A percentile compares a stretch with the other conserved stretches of the same genome.
phyloP scores from a whole-genome alignment of 2,113 vertebrate species.

The Oryzias woworae region DNA sequence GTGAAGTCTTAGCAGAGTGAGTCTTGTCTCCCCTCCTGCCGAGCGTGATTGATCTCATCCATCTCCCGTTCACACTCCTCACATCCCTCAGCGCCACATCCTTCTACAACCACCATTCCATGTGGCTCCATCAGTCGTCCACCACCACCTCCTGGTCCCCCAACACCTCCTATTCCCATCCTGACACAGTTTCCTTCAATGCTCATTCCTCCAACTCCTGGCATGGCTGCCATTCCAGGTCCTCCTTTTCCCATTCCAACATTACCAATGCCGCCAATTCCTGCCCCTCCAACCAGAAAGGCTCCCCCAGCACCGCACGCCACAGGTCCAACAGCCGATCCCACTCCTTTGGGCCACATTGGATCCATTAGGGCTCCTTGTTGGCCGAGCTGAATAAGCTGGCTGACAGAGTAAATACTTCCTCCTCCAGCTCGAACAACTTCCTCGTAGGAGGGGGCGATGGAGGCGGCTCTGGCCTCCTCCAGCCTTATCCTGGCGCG shows the following conservation, averaged over 20 bases:
- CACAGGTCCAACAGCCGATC: conserved; percentile 52
- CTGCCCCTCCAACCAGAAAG: conserved; percentile 48
- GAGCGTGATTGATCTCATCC: conserved; percentile 67
- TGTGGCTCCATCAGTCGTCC: conserved; percentile 41
- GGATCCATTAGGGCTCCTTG: conserved; percentile 64
- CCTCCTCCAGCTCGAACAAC: conserved; percentile 50
- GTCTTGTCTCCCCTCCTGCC: conserved; percentile 61
- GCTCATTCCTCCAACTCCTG: conserved; percentile 1
- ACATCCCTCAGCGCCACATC: conserved; percentile 67
- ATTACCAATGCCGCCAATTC: conserved; percentile 33
- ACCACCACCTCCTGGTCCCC: conserved; percentile 5
- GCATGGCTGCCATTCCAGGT: background rate
- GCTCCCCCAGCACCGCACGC: conserved; percentile 52
- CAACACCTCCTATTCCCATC: conserved; percentile 12
- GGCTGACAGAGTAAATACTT: conserved; percentile 77
- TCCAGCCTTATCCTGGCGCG: conserved; percentile 73
- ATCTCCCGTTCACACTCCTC: conserved; percentile 75
- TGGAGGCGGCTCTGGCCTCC: conserved; percentile 60
- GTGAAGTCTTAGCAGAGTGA: conserved; percentile 59
- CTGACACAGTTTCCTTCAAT: background rate
- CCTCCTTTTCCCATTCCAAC: conserved; percentile 9
- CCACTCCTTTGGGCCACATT: conserved; percentile 65
- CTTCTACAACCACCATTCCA: conserved; percentile 65
- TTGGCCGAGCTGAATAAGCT: conserved; percentile 73
- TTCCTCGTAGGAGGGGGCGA: conserved; percentile 76